A percentile compares a stretch with the other conserved stretches of the same genome.
Evolutionary conservation across 1,140 invertebrate species (phyloP).

Genomic region (Sinella curviseta): DNA sequence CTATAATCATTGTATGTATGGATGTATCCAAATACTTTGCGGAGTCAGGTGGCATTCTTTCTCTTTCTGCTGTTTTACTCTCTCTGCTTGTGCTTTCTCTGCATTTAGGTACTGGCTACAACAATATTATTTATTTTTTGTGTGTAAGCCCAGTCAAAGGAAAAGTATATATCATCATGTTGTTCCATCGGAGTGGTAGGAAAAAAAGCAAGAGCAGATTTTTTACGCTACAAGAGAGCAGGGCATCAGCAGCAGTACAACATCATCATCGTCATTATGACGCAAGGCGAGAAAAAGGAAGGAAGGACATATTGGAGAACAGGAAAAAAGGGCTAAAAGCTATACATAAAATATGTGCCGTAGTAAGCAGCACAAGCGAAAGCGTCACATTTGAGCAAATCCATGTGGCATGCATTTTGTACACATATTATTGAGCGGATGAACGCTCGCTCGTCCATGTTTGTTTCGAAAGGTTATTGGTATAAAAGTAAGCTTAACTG

Average conservation of each 20-base stretch:
- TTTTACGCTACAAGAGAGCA: too few species aligned
- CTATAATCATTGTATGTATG: too few species aligned
- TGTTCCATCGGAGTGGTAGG: too few species aligned
- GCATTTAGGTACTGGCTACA: too few species aligned
- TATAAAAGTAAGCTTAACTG: neutral
- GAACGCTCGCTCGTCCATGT: neutral
- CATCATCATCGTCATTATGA: too few species aligned
- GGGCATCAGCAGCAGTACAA: too few species aligned
- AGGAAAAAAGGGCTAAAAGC: neutral
- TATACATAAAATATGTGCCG: neutral
- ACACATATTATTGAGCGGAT: neutral
- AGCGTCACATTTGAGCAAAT: too few species aligned
- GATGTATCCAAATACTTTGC: neutral
- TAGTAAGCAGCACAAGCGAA: neutral
- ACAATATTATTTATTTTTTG: too few species aligned
- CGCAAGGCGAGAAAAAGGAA: neutral
- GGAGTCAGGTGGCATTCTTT: slow-evolving; percentile 21
- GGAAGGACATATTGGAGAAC: slow-evolving; percentile 3
- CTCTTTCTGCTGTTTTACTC: neutral
- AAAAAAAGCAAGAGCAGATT: too few species aligned
- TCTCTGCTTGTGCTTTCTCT: too few species aligned
- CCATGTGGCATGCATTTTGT: neutral
- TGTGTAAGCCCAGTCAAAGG: too few species aligned
- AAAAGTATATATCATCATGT: too few species aligned
- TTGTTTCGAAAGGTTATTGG: neutral